Evolutionary conservation across 2,888 invertebrate species (phyloP).

Genomic region (Dysmachus trigonus): DNA sequence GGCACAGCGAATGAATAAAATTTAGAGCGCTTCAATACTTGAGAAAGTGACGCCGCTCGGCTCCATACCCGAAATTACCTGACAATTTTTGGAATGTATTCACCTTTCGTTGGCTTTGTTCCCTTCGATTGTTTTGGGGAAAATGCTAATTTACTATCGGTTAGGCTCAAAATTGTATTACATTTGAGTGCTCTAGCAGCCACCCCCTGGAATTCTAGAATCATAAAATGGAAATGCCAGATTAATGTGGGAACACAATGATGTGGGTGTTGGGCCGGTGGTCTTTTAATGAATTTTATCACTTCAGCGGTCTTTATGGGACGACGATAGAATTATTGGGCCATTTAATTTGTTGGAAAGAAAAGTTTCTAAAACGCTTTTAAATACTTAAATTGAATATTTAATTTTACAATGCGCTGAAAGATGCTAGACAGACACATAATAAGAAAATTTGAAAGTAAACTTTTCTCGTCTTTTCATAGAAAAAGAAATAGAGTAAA

Average conservation of each 20-base stretch:
- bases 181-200: background rate
- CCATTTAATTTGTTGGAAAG: background rate
- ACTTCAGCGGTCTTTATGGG: background rate
- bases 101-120: background rate
- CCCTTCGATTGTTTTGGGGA: background rate
- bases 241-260: slow-evolving; percentile 27
- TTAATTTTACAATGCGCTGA: background rate
- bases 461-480: no score
- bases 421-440: background rate
- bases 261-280: background rate
- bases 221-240: slow-evolving; percentile 27
- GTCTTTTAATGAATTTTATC: slow-evolving; percentile 25
- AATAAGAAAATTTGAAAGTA: background rate
- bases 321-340: background rate
- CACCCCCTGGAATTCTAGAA: background rate
- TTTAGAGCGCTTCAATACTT: slow-evolving; percentile 6
- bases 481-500: no score
- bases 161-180: slow-evolving; percentile 19
- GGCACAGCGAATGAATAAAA: slow-evolving; percentile 26
- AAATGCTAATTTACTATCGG: slow-evolving; percentile 35
- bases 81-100: slow-evolving; percentile 1
- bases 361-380: background rate
- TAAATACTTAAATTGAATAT: background rate
- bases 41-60: slow-evolving; percentile 2
- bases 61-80: background rate